Conservation (phyloP, 2,113 vertebrate genomes). For the Bos indicus region DNA sequence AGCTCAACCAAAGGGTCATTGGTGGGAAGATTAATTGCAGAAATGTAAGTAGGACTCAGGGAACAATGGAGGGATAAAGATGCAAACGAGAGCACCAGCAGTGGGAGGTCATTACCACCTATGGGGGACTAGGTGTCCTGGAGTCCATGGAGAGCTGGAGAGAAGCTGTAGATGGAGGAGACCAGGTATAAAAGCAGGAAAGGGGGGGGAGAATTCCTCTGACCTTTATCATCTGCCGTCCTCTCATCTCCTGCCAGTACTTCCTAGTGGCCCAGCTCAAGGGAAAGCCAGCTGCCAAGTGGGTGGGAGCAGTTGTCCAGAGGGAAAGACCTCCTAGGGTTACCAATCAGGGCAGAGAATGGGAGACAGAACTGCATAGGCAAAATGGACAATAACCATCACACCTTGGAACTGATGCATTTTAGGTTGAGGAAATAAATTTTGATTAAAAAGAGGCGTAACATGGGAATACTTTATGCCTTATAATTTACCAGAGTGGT, state of each 20-base stretch:
- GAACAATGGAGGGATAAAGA: not conserved
- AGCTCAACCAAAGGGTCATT: not conserved
- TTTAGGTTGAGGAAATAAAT: not conserved
- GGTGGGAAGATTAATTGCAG: not conserved
- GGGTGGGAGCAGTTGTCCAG: not conserved
- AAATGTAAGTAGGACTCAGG: not conserved
- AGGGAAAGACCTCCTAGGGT: not conserved
- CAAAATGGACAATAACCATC: not conserved
- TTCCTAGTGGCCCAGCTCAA: not conserved
- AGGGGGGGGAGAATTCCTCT: not conserved
- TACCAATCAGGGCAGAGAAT: not conserved
- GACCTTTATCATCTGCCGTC: not conserved
- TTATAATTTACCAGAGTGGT: not conserved
- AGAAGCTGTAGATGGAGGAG: not conserved
- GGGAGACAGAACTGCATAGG: not conserved
- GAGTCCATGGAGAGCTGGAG: not conserved
- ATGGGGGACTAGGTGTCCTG: not conserved
- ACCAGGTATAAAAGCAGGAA: not conserved
- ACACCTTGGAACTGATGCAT: not conserved
- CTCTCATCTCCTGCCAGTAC: not conserved
- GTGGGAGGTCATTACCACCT: not conserved
- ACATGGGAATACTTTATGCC: not conserved
- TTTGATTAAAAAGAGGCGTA: not conserved
- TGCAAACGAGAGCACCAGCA: not conserved
- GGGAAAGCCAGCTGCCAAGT: not conserved